Percentiles rank a stretch among this genome's conserved stretches.
phyloP scores from a whole-genome alignment of 2,113 vertebrate species.

The Syngnathus typhle region DNA sequence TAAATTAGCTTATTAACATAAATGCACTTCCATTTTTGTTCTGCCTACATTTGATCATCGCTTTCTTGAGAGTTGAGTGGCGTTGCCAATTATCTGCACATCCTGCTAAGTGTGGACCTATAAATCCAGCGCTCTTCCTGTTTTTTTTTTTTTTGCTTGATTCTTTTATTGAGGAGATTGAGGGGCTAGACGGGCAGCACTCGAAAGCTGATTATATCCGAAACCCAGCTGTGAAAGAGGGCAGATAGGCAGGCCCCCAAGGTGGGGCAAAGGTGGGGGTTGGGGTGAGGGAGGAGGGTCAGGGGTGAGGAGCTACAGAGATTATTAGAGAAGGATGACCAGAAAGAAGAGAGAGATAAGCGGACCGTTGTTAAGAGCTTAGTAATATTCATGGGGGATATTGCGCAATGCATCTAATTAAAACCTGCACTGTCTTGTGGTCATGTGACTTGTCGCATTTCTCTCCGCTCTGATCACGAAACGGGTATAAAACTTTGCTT shows the following conservation, averaged over 20 bases:
- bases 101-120: constrained; percentile 49
- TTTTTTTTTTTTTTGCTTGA: constrained; percentile 34
- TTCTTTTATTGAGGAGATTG: constrained; percentile 59
- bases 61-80: constrained; percentile 25
- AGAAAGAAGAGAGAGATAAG: constrained; percentile 24
- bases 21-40: constrained; percentile 17
- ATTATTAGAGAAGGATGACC: constrained; percentile 25
- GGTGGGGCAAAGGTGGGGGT: constrained; percentile 22
- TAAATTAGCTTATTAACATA: background rate
- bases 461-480: constrained; percentile 3
- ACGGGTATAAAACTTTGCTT: background rate
- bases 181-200: constrained; percentile 44
- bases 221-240: constrained; percentile 45
- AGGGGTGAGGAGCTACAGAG: constrained; percentile 23
- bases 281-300: constrained; percentile 27
- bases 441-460: background rate
- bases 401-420: constrained; percentile 57
- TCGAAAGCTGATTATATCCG: constrained; percentile 65
- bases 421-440: constrained; percentile 26
- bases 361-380: constrained; percentile 63
- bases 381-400: constrained; percentile 52
- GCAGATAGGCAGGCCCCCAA: constrained; percentile 32
- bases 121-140: constrained; percentile 52
- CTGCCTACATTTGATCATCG: constrained; percentile 21
- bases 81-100: constrained; percentile 46